Conservation (phyloP, 1,140 invertebrate genomes). For the Temnothorax longispinosus region DNA sequence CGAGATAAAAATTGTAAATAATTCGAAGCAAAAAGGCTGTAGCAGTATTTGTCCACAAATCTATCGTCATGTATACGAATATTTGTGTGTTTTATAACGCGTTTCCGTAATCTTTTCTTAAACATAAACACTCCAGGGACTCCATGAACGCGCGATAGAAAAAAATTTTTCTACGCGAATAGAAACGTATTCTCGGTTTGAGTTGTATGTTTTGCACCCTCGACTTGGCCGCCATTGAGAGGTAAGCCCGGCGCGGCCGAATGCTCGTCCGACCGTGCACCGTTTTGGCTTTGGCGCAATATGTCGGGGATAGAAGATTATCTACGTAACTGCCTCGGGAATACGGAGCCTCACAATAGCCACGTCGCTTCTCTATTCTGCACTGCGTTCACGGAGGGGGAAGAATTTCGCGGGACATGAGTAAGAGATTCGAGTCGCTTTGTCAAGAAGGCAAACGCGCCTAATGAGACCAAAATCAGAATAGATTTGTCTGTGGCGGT, state of each 20-base stretch:
- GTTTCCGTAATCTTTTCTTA: background rate
- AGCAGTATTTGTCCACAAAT: background rate
- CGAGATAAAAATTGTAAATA: background rate
- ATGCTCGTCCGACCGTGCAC: constrained; percentile 77
- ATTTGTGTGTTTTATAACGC: background rate
- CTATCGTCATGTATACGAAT: background rate
- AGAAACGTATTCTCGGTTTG: constrained; percentile 3
- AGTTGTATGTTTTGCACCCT: constrained; percentile 28
- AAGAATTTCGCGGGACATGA: constrained; percentile 44
- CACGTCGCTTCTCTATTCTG: constrained; percentile 41
- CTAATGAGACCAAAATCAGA: constrained; percentile 83
- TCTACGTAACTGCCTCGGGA: constrained; percentile 81
- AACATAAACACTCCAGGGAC: background rate
- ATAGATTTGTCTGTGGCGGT: constrained; percentile 78
- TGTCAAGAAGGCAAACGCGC: constrained; percentile 85
- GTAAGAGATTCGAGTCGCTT: constrained; percentile 82
- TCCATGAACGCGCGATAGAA: background rate
- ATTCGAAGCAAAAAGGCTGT: background rate
- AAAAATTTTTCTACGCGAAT: constrained; percentile 14
- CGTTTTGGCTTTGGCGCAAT: constrained; percentile 83
- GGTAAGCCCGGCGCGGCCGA: constrained; percentile 50
- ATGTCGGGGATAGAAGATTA: constrained; percentile 80
- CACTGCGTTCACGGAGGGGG: constrained; percentile 49
- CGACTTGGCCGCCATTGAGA: constrained; percentile 18
- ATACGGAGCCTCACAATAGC: constrained; percentile 17